Base-by-base conservation (phyloP, 2,797 vertebrate genomes). In the Simalia tracyae region DNA sequence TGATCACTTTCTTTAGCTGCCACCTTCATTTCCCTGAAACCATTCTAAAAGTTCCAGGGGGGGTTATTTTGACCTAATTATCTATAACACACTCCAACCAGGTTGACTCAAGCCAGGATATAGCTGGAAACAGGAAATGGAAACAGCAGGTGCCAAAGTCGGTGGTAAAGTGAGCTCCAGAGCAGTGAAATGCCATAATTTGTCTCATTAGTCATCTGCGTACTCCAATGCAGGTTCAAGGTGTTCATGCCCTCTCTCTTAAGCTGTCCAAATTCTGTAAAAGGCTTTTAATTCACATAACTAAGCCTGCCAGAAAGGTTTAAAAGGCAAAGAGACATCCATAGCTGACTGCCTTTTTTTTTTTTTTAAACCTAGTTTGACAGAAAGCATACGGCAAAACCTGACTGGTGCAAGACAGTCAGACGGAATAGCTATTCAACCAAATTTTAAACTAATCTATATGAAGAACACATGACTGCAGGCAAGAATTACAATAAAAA, bases 171-270 rank as follows among this genome's bases (percentile, higher is more conserved):
- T 94, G 50, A 76, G 54, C 24, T 92, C 26, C 0, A 0, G 57
- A 60, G 64, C 0, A 0, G 36, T 84, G n/a, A 59, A 95, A 87
- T 54, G 91, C 42, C 12, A 3, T 61, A 94, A 91, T 5, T 92
- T 68, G 72, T 91, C 88, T 91, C 91, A 92, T 84, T 92, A 92
- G 85, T 31, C 28, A 81, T 63, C 91, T 76, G 76, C 84, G 91
- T 19, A 94, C 54, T 85, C 89, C 92, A 72, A 86, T 95, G 88
- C 22, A n/a, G 31, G 50, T 46, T 95, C 90, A 94, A 95, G 85
- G 24, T 92, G 42, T 86, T 94, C 11, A 2, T 0, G 0, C 24
- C 7, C 92, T 57, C 90, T 54, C 60, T 57, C 81, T 85, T 87
- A 91, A 93, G 84, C 5, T 91, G 94, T 72, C 91, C 14, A 66